A percentile compares a stretch with the other conserved stretches of the same genome.
Evolutionary conservation across 1,140 invertebrate genomes (phyloP).

Genomic region (Euwallacea similis): DNA sequence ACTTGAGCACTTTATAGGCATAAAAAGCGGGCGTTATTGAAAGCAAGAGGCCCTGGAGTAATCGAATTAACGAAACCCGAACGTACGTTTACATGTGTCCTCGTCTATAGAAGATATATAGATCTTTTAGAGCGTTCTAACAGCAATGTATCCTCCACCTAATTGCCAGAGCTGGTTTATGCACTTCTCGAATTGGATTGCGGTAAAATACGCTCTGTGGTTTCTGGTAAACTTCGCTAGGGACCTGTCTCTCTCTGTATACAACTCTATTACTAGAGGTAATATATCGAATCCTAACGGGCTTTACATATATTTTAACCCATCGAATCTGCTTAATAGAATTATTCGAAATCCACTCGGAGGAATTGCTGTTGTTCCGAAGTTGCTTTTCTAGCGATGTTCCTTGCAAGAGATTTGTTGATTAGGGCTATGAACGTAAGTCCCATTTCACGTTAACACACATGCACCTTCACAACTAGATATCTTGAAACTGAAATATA

Average conservation of each 20-base stretch:
- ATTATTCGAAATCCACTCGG: slow-evolving; percentile 48
- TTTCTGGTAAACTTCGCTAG: slow-evolving; percentile 52
- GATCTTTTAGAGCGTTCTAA: slow-evolving; percentile 44
- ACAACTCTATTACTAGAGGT: slow-evolving; percentile 51
- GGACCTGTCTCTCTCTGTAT: slow-evolving; percentile 47
- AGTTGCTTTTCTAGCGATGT: neutral
- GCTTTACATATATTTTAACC: slow-evolving; percentile 47
- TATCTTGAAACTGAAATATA: too few species aligned
- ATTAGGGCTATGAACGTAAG: neutral
- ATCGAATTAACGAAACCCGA: slow-evolving; percentile 43
- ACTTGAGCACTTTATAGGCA: slow-evolving; percentile 4
- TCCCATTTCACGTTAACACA: too few species aligned
- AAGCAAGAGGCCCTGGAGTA: slow-evolving; percentile 16
- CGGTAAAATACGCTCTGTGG: slow-evolving; percentile 54
- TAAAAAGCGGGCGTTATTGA: slow-evolving; percentile 1
- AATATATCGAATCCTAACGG: slow-evolving; percentile 50
- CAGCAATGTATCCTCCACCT: slow-evolving; percentile 50
- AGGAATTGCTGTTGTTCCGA: slow-evolving; percentile 40
- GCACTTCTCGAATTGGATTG: slow-evolving; percentile 54
- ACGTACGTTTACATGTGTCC: slow-evolving; percentile 37
- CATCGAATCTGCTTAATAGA: slow-evolving; percentile 49
- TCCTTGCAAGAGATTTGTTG: neutral
- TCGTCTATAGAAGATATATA: slow-evolving; percentile 34
- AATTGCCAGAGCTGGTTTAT: slow-evolving; percentile 53
- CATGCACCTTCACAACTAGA: too few species aligned